phyloP scores from a whole-genome alignment of 2,113 vertebrate genomes.

The Marcusenius ussheri region DNA sequence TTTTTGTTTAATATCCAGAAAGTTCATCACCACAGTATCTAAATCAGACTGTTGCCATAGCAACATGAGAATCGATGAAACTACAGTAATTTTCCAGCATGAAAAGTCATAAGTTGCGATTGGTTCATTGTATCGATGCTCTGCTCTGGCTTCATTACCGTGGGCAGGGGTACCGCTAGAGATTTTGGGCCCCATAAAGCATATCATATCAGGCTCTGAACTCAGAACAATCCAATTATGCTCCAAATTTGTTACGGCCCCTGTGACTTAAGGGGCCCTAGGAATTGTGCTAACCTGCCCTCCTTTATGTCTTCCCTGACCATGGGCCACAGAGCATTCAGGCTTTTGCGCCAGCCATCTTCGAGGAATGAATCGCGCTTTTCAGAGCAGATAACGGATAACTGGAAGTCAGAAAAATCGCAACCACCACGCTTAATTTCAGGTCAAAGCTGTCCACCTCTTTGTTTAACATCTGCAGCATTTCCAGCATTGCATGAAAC shows the following conservation, averaged over 20 bases:
- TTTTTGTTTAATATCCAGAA: not conserved
- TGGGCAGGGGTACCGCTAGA: not conserved
- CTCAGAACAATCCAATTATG: not conserved
- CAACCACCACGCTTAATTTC: not conserved
- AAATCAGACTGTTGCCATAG: slow-evolving; percentile 7
- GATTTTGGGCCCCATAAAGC: not conserved
- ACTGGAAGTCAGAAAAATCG: not conserved
- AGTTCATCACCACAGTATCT: slow-evolving; percentile 2
- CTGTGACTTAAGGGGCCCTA: not conserved
- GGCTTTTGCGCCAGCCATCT: not conserved
- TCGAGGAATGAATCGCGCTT: not conserved
- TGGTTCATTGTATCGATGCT: not conserved
- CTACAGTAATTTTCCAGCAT: not conserved
- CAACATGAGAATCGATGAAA: not conserved
- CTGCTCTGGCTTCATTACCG: not conserved
- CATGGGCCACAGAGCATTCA: not conserved
- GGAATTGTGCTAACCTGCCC: not conserved
- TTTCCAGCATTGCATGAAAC: not conserved
- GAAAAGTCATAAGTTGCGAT: not conserved
- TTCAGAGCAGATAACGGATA: not conserved
- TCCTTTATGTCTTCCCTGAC: not conserved
- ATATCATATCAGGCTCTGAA: not conserved
- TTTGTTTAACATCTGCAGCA: not conserved
- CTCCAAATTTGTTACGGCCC: not conserved
- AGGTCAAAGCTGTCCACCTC: not conserved